Conservation (phyloP, 2,888 invertebrate genomes). For the Leistus spinibarbis region DNA sequence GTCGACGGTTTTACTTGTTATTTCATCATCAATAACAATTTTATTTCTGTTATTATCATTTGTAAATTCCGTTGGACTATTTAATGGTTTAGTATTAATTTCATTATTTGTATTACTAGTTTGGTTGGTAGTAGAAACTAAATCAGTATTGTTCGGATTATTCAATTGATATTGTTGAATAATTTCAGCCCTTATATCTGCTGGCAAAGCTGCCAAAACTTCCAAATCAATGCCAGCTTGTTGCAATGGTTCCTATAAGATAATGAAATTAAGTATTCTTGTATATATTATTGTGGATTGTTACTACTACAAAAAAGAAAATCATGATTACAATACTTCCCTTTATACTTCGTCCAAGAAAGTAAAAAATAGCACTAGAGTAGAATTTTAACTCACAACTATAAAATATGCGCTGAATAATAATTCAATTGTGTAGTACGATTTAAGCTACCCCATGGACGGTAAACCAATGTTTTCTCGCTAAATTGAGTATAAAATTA, state of each 20-base stretch:
- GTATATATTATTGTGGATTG: no score
- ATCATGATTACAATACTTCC: background rate
- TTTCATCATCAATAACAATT: slow-evolving; percentile 6
- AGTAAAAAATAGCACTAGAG: no score
- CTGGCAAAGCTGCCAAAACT: slow-evolving; percentile 66
- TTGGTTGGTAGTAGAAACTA: slow-evolving; percentile 43
- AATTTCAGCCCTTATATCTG: slow-evolving; percentile 66
- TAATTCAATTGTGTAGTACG: no score
- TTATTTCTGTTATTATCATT: slow-evolving; percentile 40
- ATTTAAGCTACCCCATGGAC: background rate
- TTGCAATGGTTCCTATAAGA: slow-evolving; percentile 13
- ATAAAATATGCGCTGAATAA: no score
- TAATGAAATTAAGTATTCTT: background rate
- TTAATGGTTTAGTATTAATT: background rate
- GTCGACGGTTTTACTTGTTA: background rate
- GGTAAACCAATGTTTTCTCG: background rate
- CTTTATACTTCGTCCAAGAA: no score
- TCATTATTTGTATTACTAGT: slow-evolving; percentile 21
- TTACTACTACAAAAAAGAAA: background rate
- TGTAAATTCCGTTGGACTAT: slow-evolving; percentile 25
- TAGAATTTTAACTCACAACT: no score
- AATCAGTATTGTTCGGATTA: slow-evolving; percentile 45
- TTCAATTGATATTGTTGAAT: slow-evolving; percentile 56
- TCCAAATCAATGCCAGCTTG: slow-evolving; percentile 9
- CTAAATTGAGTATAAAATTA: background rate